Evolutionary conservation across 2,888 invertebrate species (phyloP), one percentile per base, ranked within the genome.

Genomic region (Polia nebulosa): DNA sequence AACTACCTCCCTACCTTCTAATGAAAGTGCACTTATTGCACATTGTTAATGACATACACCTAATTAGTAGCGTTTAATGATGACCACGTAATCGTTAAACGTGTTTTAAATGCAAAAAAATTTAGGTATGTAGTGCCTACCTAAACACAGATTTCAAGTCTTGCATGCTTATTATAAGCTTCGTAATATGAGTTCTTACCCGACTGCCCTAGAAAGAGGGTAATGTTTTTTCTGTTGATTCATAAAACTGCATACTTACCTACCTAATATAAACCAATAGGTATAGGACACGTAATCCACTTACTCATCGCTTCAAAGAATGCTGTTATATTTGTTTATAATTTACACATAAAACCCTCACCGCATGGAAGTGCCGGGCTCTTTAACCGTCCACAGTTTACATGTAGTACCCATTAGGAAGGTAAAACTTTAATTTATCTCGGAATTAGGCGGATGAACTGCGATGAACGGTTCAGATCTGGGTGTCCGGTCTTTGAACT

Each of bases 401-500:
- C 63, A 44, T 51, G 57, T n/a, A 57, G 61, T 39, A 55, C 34
- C 36, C 49, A 67, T 66, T 70, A 56, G 7, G 58, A 72, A 64
- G 44, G 44, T 63, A 56, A 45, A 61, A 66, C 36, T 56, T 67
- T 72, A 56, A 81, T 78, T 81, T 81, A 67, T 64, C 59, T 72
- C 70, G 62, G 80, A 85, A 86, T 80, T 86, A 85, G 88, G 88
- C 85, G 84, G 85, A 84, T 87, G 88, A 89, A 88, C 88, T 83
- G 82, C 83, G 87, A 86, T 84, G 81, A 87, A 88, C 87, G 87
- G 88, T 87, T 85, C 80, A 83, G 78, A 81, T 78, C 70, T 59
- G 69, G 72, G 84, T 83, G 81, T 78, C 83, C 88, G 92, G 93
- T 92, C 92, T 94, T 93, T 94, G 93, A 94, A 93, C 94, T 85